phyloP scores from a whole-genome alignment of 92 coral and sea anemone species.

The Meandrina meandrites region DNA sequence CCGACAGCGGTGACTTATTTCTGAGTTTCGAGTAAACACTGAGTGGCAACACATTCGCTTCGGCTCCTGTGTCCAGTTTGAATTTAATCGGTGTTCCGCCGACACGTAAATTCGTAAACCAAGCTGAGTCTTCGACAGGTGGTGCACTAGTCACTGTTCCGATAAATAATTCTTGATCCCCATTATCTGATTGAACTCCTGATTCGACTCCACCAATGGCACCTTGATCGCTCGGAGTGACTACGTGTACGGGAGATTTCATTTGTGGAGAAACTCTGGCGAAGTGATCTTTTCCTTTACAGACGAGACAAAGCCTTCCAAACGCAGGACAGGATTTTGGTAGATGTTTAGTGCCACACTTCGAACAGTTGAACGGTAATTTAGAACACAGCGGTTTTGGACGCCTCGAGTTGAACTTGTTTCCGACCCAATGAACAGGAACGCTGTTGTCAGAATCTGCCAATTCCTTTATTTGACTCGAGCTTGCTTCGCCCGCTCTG shows the following conservation, averaged over 20 bases:
- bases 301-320: background rate
- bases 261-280: slow-evolving; percentile 19
- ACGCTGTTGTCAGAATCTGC: no score
- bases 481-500: no score
- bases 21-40: slow-evolving; percentile 27
- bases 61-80: slow-evolving; percentile 36
- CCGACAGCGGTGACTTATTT: slow-evolving; percentile 32
- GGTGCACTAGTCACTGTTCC: slow-evolving; percentile 31
- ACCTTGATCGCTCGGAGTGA: slow-evolving; percentile 24
- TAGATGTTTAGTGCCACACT: slow-evolving; percentile 18
- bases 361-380: slow-evolving; percentile 10
- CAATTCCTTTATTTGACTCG: background rate
- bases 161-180: slow-evolving; percentile 25
- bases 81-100: slow-evolving; percentile 33
- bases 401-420: background rate
- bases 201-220: slow-evolving; percentile 21
- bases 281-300: slow-evolving; percentile 23
- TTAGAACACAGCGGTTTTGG: background rate
- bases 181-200: slow-evolving; percentile 9
- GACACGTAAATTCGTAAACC: slow-evolving; percentile 22
- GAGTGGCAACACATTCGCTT: slow-evolving; percentile 29
- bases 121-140: slow-evolving; percentile 28
- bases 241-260: slow-evolving; percentile 12
- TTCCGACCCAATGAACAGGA: background rate
- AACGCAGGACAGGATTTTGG: slow-evolving; percentile 9